Base-by-base conservation (phyloP, 2,888 invertebrate genomes). In the Drosophila prostipennis region DNA sequence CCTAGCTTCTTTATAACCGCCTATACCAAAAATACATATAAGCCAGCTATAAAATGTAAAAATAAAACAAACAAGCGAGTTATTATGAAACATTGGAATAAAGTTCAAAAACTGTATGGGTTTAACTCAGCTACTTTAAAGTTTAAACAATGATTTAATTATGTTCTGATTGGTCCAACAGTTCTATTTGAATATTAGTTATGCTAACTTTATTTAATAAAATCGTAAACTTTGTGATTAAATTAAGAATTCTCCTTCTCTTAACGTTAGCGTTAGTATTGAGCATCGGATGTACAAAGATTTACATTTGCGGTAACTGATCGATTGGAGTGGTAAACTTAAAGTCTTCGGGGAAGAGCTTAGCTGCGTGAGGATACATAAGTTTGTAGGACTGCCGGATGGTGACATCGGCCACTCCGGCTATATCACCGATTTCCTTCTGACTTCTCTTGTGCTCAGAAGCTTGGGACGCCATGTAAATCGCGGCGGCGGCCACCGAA, bases 401-500 rank as follows among this genome's bases (percentile, higher is more conserved):
- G 1, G 99, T 99, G 13, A 98, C 98, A 91, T 99, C 99, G 3
- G 99, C 99, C 0, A 98, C 99, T 39, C 99, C 99, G 37, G 99
- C 98, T 80, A 99, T 98, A 89, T 99, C 99, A 0, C 99, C 98
- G 80, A 99, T 99, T 93, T 99, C 99, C 92, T 98, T 98, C 91
- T 98, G 98, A 75, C 97, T 97, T 82, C 97, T 95, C 97, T 99
- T 99, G 90, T 97, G 96, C 82, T 97, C 97, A 0, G 98, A 98
- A 0, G 98, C 98, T 93, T 98, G 99, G 13, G 98, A 98, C 2
- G 99, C 99, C 99, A 99, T 99, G 90, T 99, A 99, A 89, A 99
- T 99, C 57, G 99, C 99, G 51, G 99, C 99, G 7, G 99, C 99
- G 0, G 99, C 98, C 1, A 99, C 98, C 0, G 99, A 99, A 76